phyloP scores from a whole-genome alignment of 2,888 invertebrate genomes.

The Phymatocera aterrima region DNA sequence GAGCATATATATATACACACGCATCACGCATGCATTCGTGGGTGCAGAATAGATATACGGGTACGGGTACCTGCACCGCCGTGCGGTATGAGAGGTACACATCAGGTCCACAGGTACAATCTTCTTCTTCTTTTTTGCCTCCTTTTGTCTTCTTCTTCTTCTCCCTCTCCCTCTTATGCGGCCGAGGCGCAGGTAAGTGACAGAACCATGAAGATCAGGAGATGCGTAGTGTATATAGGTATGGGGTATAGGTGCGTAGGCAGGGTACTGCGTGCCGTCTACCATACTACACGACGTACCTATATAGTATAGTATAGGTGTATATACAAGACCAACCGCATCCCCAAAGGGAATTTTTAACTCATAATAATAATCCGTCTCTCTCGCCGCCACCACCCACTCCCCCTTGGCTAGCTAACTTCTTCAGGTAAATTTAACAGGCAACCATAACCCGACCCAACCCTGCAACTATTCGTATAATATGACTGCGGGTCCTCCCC shows the following conservation, averaged over 20 bases:
- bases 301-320: not conserved
- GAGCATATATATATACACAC: too few relatives aligned
- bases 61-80: conserved; percentile 4
- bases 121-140: conserved; percentile 42
- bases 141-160: conserved; percentile 47
- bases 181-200: conserved; percentile 31
- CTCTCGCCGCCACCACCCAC: not conserved
- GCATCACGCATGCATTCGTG: too few relatives aligned
- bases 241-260: too few relatives aligned
- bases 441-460: conserved; percentile 37
- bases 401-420: not conserved
- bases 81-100: not conserved
- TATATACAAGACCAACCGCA: not conserved
- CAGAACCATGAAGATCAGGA: conserved; percentile 12
- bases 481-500: too few relatives aligned
- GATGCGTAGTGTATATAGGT: too few relatives aligned
- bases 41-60: not conserved
- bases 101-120: conserved; percentile 36
- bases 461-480: too few relatives aligned
- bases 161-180: conserved; percentile 18
- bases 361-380: not conserved
- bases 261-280: too few relatives aligned
- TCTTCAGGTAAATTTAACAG: conserved; percentile 38
- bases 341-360: conserved; percentile 12
- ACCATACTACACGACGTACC: too few relatives aligned